Conservation (phyloP, 1,140 invertebrate species). For the Eurosta solidaginis region DNA sequence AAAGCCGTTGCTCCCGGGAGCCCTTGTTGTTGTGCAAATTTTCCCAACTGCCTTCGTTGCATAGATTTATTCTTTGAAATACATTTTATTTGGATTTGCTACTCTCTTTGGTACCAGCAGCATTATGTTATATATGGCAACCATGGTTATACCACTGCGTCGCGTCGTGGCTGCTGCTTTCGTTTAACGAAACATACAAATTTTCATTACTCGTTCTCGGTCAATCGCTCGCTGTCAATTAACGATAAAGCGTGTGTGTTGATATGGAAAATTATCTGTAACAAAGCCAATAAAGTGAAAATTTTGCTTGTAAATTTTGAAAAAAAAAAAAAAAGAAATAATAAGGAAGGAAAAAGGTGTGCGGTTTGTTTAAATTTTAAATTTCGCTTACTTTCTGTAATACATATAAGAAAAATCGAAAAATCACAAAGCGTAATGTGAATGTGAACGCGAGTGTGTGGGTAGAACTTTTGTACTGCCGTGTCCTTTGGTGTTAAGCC, state of each 20-base stretch:
- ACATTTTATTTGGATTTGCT: too few species aligned
- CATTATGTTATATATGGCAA: too few species aligned
- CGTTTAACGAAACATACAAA: slow-evolving; percentile 24
- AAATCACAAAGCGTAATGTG: background rate
- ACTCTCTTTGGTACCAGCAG: too few species aligned
- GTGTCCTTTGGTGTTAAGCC: too few species aligned
- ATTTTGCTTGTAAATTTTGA: background rate
- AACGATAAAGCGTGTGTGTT: background rate
- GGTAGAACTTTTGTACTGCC: background rate
- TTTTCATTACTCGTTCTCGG: slow-evolving; percentile 21
- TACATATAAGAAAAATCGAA: too few species aligned
- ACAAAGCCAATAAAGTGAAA: background rate
- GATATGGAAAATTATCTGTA: slow-evolving; percentile 6
- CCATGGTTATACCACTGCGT: too few species aligned
- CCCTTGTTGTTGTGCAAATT: too few species aligned
- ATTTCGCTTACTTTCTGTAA: too few species aligned
- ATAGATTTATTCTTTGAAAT: too few species aligned
- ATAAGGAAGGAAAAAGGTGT: background rate
- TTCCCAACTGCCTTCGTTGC: too few species aligned
- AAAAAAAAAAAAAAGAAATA: background rate
- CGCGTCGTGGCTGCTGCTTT: too few species aligned
- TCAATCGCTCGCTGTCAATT: slow-evolving; percentile 28
- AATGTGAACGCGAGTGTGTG: background rate
- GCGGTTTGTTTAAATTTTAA: background rate
- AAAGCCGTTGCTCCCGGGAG: too few species aligned